Base-by-base conservation (phyloP, 2,888 invertebrate genomes). In the Agrotis segetum region DNA sequence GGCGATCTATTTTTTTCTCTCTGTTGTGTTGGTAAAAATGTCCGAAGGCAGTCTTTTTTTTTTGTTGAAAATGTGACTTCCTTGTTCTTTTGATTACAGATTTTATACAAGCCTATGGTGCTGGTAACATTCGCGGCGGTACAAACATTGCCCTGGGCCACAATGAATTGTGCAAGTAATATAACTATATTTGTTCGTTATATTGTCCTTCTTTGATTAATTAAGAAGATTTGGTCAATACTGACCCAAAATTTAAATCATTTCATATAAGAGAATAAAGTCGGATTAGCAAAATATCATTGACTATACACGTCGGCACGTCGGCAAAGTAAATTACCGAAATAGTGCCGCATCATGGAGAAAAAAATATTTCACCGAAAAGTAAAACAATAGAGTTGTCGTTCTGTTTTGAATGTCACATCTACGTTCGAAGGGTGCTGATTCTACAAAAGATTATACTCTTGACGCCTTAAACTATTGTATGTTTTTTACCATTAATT, bases 91-190 rank as follows among this genome's bases (percentile, higher is more conserved):
- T 56, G 50, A 9, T 87, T 87, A 50, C 84, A 93, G 91, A 88
- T 93, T 47, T 21, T 90, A 11, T 92, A 88, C 73, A 93, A 92
- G 53, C 91, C 90, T 0, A 69, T 82, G 34, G 65, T 91, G 79
- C 34, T 92, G 14, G n/a, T 73, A 11, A 58, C 82, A 11, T 92
- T 85, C 50, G 29, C 81, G 3, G 73, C 82, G 7, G 16, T 90
- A 3, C 86, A 88, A 67, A 87, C 90, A 14, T 73, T 92, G 16
- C 82, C 89, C 0, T 93, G 92, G 92, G 86, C 89, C 3, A 81
- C 87, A 5, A 90, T 92, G 90, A 74, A 80, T 19, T 92, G 88
- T 75, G 83, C 88, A 74, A 89, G 93, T 93, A 88, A 88, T 85
- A 59, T 64, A 11, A 24, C 2, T 24, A 24, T 50, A 61, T 61